Conservation (phyloP, 2,113 vertebrate genomes). For the Oreotragus oreotragus region DNA sequence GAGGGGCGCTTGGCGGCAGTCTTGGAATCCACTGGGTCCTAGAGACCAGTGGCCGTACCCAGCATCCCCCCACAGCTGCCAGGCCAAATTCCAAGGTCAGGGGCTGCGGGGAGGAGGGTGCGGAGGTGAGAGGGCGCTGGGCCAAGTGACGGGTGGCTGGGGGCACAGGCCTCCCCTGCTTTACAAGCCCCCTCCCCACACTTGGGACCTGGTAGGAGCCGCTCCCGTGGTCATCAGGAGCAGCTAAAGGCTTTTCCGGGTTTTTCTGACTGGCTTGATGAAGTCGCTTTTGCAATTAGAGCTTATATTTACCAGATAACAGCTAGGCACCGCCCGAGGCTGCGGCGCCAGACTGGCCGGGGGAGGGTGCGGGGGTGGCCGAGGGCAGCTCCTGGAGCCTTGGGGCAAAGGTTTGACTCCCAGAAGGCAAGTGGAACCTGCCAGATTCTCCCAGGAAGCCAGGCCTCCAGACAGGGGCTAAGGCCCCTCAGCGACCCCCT, state of each 20-base stretch:
- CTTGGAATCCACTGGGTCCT: neutral
- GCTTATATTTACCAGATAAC: neutral
- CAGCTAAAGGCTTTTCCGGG: fast-evolving
- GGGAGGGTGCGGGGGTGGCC: neutral
- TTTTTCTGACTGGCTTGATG: neutral
- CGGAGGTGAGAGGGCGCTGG: too few species aligned
- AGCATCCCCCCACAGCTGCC: neutral
- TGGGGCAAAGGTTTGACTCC: neutral
- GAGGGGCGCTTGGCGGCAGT: neutral
- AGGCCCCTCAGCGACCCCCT: neutral
- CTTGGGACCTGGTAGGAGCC: neutral
- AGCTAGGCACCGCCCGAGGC: neutral
- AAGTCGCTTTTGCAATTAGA: neutral
- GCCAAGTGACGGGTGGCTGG: neutral
- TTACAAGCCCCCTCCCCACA: fast-evolving
- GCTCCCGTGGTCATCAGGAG: fast-evolving
- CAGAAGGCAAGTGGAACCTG: neutral
- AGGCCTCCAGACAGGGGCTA: neutral
- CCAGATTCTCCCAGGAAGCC: neutral
- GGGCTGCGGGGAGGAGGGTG: neutral
- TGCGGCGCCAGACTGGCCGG: neutral
- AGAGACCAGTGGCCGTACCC: neutral
- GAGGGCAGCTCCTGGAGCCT: neutral
- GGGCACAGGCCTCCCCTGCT: neutral
- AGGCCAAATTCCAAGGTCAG: slow-evolving; percentile 1